These are phyloP conservation scores for Bufotes viridis DNA, from an alignment of 2,797 vertebrate species.

Conservation along the genomic window DNA sequence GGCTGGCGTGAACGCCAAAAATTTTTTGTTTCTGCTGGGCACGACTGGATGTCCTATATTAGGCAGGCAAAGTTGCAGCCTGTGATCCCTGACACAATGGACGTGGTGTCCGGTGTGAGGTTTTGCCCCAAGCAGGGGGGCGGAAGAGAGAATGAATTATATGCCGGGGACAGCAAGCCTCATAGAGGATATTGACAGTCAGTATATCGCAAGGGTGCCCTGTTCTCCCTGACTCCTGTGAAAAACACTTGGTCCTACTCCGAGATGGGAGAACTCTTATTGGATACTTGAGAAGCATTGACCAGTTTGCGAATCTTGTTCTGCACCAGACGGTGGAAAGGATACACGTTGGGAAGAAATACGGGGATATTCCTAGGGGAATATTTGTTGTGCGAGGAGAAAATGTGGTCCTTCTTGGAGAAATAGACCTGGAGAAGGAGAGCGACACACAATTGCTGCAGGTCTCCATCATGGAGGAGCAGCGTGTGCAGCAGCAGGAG, in stretches of 20 bases:
- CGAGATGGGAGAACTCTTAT: constrained; percentile 95
- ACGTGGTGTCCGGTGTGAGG: not conserved
- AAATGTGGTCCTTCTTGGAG: constrained; percentile 94
- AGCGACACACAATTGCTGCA: too few relatives aligned
- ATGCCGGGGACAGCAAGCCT: constrained; percentile 97
- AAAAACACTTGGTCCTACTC: constrained; percentile 95
- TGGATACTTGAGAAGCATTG: constrained; percentile 94
- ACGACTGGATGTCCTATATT: too few relatives aligned
- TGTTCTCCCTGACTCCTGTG: not conserved
- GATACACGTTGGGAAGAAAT: constrained; percentile 97
- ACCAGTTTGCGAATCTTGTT: constrained; percentile 96
- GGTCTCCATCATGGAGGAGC: too few relatives aligned
- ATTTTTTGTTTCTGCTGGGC: too few relatives aligned
- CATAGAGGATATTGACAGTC: constrained; percentile 98
- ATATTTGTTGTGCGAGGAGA: constrained; percentile 98
- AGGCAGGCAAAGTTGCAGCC: too few relatives aligned
- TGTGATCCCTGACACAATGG: too few relatives aligned
- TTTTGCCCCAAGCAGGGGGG: constrained; percentile 27
- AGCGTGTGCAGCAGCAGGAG: too few relatives aligned
- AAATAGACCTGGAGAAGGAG: too few relatives aligned
- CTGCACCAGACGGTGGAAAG: constrained; percentile 97
- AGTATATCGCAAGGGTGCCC: constrained; percentile 68
- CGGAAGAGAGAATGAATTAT: constrained; percentile 85
- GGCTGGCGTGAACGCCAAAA: too few relatives aligned
- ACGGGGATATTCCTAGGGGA: constrained; percentile 95